A percentile compares a stretch with the other conserved stretches of the same genome.
These are phyloP conservation scores for Takifugu rubripes DNA, from an alignment of 2,797 vertebrate species.

Conservation along the genomic window DNA sequence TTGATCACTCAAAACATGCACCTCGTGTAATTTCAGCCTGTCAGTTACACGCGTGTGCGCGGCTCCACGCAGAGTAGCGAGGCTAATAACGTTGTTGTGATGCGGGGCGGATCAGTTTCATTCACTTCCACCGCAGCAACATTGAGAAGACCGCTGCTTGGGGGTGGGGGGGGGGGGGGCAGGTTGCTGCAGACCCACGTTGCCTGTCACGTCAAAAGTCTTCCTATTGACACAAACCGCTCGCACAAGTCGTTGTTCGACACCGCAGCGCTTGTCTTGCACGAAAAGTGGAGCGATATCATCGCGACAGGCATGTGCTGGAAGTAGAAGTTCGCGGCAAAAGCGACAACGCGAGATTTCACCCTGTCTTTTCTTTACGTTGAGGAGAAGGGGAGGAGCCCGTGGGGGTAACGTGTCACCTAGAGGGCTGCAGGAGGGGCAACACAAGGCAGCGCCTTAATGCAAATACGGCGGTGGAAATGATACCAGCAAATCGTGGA, in stretches of 20 bases:
- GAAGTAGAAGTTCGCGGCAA: conserved; percentile 70
- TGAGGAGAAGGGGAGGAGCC: conserved; percentile 38
- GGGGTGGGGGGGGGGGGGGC: no score
- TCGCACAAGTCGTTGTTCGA: no score
- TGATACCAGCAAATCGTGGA: neutral
- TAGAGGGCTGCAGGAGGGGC: neutral
- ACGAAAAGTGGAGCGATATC: neutral
- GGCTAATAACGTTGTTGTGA: neutral
- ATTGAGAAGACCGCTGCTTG: no score
- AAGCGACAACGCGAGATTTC: conserved; percentile 73
- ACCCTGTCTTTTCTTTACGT: conserved; percentile 33
- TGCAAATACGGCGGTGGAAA: no score
- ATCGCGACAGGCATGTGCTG: conserved; percentile 3
- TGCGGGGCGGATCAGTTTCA: no score
- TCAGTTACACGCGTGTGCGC: neutral
- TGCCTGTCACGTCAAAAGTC: no score
- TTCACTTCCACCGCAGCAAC: no score
- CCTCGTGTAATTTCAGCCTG: no score
- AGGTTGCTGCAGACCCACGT: no score
- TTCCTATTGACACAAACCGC: no score
- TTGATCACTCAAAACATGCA: neutral
- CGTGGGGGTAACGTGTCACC: conserved; percentile 22
- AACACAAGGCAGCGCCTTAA: no score
- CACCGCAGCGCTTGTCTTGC: no score
- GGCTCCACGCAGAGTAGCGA: neutral